Evolutionary conservation across 2,888 invertebrate species (phyloP).

Genomic region (Sialis lutaria): DNA sequence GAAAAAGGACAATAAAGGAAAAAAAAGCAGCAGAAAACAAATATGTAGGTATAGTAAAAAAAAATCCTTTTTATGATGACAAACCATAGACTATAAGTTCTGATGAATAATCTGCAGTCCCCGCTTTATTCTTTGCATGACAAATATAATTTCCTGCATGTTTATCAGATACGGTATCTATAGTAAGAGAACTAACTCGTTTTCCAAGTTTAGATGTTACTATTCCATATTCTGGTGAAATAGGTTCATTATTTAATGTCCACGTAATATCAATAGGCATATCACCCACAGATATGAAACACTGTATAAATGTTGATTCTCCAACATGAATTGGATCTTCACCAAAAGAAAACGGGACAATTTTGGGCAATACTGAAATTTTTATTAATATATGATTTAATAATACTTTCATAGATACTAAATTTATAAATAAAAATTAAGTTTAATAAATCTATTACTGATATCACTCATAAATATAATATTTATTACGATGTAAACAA

Average conservation of each 20-base stretch:
- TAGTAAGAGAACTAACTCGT: slow-evolving; percentile 38
- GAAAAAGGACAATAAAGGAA: background rate
- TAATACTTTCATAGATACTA: too few relatives aligned
- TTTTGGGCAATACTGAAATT: slow-evolving; percentile 42
- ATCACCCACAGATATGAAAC: slow-evolving; percentile 35
- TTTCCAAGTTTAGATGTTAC: slow-evolving; percentile 29
- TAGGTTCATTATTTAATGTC: slow-evolving; percentile 34
- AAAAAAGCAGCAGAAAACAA: background rate
- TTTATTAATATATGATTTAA: slow-evolving; percentile 7
- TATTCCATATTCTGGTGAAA: slow-evolving; percentile 35
- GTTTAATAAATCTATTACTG: too few relatives aligned
- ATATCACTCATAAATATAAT: too few relatives aligned
- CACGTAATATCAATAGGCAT: slow-evolving; percentile 39
- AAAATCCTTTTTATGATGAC: slow-evolving; percentile 14
- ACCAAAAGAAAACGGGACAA: slow-evolving; percentile 41
- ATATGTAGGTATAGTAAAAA: slow-evolving; percentile 3
- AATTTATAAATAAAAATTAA: too few relatives aligned
- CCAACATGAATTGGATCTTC: slow-evolving; percentile 33
- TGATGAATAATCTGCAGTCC: slow-evolving; percentile 46
- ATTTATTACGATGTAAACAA: too few relatives aligned
- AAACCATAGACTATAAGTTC: slow-evolving; percentile 57
- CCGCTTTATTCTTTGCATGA: slow-evolving; percentile 55
- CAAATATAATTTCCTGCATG: slow-evolving; percentile 66
- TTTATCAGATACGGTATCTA: slow-evolving; percentile 46
- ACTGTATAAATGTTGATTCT: slow-evolving; percentile 28